A percentile compares a stretch with the other conserved stretches of the same genome.
Evolutionary conservation across 2,113 vertebrate species (phyloP).

Genomic region (Bombycilla garrulus): DNA sequence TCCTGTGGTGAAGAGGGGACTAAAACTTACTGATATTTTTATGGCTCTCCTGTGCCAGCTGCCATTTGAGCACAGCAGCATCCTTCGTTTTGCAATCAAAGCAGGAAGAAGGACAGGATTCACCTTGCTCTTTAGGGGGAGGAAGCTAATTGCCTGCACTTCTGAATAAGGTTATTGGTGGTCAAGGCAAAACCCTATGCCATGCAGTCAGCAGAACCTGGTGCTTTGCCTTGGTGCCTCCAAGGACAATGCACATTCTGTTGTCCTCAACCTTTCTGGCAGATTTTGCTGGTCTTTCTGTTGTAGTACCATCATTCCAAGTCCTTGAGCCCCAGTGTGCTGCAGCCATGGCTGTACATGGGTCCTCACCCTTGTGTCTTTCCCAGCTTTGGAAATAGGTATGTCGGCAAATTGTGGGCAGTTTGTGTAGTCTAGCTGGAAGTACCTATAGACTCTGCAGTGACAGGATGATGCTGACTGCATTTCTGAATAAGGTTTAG

Average conservation of each 20-base stretch:
- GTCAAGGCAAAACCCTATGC: neutral
- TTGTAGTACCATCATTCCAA: fast-evolving
- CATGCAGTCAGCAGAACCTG: neutral
- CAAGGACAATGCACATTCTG: neutral
- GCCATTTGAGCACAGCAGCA: neutral
- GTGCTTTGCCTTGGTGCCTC: neutral
- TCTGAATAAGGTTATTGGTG: neutral
- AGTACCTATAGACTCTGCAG: neutral
- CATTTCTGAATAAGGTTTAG: neutral
- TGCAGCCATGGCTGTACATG: fast-evolving
- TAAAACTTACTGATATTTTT: neutral
- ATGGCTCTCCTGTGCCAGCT: neutral
- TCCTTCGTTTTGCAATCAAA: neutral
- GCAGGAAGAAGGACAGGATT: neutral
- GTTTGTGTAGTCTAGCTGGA: neutral
- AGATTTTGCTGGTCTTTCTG: neutral
- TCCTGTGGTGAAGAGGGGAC: neutral
- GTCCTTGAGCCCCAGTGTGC: neutral
- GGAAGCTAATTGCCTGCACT: neutral
- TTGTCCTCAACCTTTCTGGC: neutral
- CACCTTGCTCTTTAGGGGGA: neutral
- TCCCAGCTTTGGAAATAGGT: neutral
- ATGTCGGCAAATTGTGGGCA: neutral
- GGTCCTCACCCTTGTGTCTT: neutral
- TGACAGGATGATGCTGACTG: neutral